Conservation (phyloP, 2,888 invertebrate genomes). For the Disparrhopalites patrizii region DNA sequence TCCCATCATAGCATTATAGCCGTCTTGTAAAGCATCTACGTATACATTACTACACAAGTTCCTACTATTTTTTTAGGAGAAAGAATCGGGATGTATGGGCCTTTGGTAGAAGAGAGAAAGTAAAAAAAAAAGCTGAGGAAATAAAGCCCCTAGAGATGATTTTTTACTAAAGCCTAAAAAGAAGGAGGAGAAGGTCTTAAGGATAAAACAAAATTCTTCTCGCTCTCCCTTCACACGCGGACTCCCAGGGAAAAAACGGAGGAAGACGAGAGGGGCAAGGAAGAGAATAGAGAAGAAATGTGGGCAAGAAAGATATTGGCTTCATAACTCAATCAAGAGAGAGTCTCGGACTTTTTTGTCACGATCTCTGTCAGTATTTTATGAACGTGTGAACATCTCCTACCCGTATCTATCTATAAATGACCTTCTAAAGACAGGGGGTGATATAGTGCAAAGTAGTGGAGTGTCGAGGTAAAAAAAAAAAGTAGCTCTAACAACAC, state of each 20-base stretch:
- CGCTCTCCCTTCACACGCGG: no score
- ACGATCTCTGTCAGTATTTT: slow-evolving; percentile 22
- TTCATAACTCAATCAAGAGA: slow-evolving; percentile 44
- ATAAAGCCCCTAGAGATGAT: slow-evolving; percentile 28
- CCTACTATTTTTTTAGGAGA: no score
- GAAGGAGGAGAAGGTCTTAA: slow-evolving; percentile 24
- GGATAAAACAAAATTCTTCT: slow-evolving; percentile 2
- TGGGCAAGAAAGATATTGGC: slow-evolving; percentile 38
- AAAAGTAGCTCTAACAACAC: background rate
- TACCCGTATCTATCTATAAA: background rate
- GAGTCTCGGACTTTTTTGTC: slow-evolving; percentile 37
- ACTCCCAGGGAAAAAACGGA: no score
- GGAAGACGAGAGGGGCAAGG: no score
- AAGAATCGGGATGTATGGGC: no score
- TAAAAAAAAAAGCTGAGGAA: background rate
- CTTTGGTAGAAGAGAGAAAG: no score
- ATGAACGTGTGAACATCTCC: slow-evolving; percentile 6
- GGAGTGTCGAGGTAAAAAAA: background rate
- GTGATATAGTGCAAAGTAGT: no score
- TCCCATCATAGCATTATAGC: no score
- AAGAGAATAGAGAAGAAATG: no score
- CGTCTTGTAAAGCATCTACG: no score
- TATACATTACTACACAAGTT: no score
- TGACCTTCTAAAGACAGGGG: background rate
- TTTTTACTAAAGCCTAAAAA: background rate